Percentiles rank a stretch among this genome's conserved stretches.
Conservation (phyloP, 2,113 vertebrate species). For the Varanus salvator region DNA sequence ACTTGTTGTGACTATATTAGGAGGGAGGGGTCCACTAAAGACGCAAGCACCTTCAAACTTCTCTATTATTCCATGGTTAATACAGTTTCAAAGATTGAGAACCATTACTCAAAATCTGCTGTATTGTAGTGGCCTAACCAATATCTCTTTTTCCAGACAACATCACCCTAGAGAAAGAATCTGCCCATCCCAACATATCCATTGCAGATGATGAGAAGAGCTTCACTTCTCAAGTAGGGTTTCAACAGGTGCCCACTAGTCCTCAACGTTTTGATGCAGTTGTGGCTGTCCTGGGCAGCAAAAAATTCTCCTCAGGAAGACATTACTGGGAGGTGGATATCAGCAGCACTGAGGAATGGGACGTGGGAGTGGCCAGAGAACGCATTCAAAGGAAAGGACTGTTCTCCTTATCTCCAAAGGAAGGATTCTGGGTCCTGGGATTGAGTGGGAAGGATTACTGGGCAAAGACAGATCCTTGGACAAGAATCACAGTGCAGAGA, state of each 20-base stretch:
- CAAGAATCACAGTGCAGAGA: constrained; percentile 3
- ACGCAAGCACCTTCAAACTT: background rate
- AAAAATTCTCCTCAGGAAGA: constrained; percentile 17
- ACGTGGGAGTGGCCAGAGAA: constrained; percentile 41
- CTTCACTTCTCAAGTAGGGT: constrained; percentile 16
- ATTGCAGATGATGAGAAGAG: constrained; percentile 33
- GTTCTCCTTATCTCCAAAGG: constrained; percentile 37
- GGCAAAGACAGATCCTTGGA: constrained; percentile 42
- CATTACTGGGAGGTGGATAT: constrained; percentile 50
- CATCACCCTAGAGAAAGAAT: constrained; percentile 38
- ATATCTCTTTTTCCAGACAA: background rate
- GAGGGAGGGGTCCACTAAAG: too few species aligned
- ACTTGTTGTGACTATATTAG: too few species aligned
- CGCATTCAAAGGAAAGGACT: constrained; percentile 17
- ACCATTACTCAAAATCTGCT: too few species aligned
- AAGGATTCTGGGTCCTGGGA: constrained; percentile 53
- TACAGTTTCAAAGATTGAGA: too few species aligned
- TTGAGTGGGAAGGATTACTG: constrained; percentile 31
- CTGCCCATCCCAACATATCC: constrained; percentile 33
- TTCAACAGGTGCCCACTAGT: constrained; percentile 3
- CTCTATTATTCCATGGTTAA: background rate
- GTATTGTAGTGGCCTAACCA: background rate
- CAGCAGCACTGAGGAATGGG: constrained; percentile 26
- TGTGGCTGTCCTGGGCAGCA: constrained; percentile 32
- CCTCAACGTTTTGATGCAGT: constrained; percentile 33